Evolutionary conservation across 2,888 invertebrate species (phyloP).

Genomic region (Torymus texanus): DNA sequence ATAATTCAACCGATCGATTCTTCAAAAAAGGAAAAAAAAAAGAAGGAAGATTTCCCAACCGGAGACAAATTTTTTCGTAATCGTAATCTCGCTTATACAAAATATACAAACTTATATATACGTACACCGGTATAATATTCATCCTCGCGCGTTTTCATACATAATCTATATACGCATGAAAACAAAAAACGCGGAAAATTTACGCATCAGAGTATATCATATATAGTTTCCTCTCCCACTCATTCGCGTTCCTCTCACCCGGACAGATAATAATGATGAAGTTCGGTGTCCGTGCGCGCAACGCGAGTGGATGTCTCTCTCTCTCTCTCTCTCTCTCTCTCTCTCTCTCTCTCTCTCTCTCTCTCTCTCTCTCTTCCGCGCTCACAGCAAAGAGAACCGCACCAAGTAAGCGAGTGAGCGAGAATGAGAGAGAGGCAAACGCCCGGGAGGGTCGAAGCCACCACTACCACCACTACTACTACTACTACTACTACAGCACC

Average conservation of each 20-base stretch:
- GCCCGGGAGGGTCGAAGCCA: conserved; percentile 62
- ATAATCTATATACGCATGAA: no score
- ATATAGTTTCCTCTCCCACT: conserved; percentile 52
- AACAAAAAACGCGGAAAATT: neutral
- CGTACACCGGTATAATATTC: no score
- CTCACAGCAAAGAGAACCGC: conserved; percentile 21
- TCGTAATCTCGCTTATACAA: no score
- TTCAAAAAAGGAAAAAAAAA: no score
- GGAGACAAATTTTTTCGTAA: no score
- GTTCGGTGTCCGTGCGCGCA: conserved; percentile 72
- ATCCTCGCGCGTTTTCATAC: no score
- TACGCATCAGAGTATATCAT: neutral
- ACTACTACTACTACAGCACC: neutral
- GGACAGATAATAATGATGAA: conserved; percentile 74
- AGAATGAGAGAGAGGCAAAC: conserved; percentile 49
- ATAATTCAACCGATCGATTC: no score
- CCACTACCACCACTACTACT: no score
- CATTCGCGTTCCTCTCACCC: conserved; percentile 61
- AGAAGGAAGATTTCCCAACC: no score
- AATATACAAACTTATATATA: no score
- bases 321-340: conserved; percentile 7
- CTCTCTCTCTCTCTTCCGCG: no score
- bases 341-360: conserved; percentile 7
- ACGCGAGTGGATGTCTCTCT: conserved; percentile 66
- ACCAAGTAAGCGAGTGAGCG: neutral